Evolutionary conservation across 2,888 invertebrate species (phyloP), one percentile per base, ranked within the genome.

Genomic region (Globia sparganii): DNA sequence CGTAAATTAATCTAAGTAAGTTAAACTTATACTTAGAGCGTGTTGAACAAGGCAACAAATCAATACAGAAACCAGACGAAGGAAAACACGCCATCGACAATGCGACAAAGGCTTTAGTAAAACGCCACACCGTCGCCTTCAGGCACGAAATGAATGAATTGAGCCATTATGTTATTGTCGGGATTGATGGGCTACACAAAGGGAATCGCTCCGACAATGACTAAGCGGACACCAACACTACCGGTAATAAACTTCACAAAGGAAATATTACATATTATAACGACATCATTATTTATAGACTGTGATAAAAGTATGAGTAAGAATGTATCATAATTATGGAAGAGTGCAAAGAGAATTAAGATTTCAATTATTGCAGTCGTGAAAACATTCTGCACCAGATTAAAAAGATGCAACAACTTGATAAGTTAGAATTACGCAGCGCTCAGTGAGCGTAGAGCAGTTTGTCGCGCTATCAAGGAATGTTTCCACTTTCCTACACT

Each of bases 401-500:
- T 87, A 83, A 83, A 83, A 69, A 84, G 83, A 86, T 81, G 80
- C 70, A 83, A 81, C 86, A 80, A 85, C 80, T 62, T 86, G 86
- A 86, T 89, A 90, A 88, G 78, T 84, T 72, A 77, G 83, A 89
- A 88, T 89, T 88, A 90, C 87, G 85, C 84, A 89, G 89, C 82
- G 88, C 87, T 91, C 90, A 89, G 84, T 78, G 88, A 91, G 90
- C 91, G 90, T 89, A 88, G 82, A 90, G 87, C 85, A 87, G 87
- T 89, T 87, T 87, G 88, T 90, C 87, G 88, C 88, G 90, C 91
- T 92, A 93, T 91, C 88, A 91, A 93, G 91, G 95, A 96, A 96
- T 96, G 92, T 93, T 91, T 91, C 92, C 92, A 95, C 96, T 96
- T 96, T 96, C 95, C 85, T 95, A 92, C 91, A 95, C 96, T 96